phyloP scores from a whole-genome alignment of 2,888 invertebrate species.

The Nesidiocoris tenuis region DNA sequence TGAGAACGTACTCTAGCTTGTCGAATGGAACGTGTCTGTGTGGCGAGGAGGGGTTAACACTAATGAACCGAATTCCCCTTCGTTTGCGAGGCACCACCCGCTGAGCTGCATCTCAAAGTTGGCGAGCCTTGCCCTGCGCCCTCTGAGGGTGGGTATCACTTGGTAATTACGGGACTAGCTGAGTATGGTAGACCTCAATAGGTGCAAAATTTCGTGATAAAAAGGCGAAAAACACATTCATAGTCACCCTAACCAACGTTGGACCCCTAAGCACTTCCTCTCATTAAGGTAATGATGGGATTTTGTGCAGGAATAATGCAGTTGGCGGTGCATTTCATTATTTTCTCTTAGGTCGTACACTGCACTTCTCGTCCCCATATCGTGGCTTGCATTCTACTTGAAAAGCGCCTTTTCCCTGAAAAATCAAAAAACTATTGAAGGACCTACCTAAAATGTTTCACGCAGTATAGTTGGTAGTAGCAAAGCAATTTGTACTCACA shows the following conservation, averaged over 20 bases:
- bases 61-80: not conserved
- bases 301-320: slow-evolving; percentile 20
- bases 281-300: slow-evolving; percentile 33
- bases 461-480: no score
- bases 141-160: not conserved
- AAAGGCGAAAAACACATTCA: not conserved
- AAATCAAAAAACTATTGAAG: no score
- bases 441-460: no score
- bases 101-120: not conserved
- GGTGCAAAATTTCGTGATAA: not conserved
- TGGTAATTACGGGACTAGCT: not conserved
- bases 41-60: not conserved
- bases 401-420: no score
- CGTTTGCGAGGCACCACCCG: not conserved
- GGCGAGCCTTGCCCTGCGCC: not conserved
- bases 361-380: not conserved
- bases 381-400: no score
- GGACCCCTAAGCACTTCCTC: slow-evolving; percentile 4
- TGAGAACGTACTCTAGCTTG: no score
- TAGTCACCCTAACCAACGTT: not conserved
- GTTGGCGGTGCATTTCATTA: slow-evolving; percentile 25
- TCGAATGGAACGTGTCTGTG: no score
- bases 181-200: not conserved
- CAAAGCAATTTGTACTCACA: no score
- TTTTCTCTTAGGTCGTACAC: slow-evolving; percentile 8